Evolutionary conservation across 2,113 vertebrate genomes (phyloP).

Genomic region (Dinomys branickii): DNA sequence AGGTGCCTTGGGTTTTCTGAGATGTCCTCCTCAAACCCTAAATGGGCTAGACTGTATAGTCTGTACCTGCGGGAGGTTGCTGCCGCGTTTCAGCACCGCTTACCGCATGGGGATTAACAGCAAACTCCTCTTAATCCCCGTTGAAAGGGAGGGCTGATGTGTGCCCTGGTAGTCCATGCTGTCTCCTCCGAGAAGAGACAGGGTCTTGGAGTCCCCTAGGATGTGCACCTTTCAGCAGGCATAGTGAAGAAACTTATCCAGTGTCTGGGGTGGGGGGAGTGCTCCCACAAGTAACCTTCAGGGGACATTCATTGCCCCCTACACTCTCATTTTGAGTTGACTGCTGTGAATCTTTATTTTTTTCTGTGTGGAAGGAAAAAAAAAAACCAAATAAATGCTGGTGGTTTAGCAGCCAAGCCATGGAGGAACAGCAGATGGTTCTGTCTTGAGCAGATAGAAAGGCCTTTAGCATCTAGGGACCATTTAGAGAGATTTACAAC

Average conservation of each 20-base stretch:
- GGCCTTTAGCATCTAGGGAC: neutral
- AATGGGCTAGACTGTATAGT: neutral
- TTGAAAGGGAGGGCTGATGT: neutral
- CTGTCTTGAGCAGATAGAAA: neutral
- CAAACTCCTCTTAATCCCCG: neutral
- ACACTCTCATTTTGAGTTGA: neutral
- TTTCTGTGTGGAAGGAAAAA: neutral
- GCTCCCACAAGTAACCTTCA: neutral
- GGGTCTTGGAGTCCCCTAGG: neutral
- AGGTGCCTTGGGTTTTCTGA: neutral
- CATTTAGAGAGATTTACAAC: neutral
- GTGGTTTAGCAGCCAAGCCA: neutral
- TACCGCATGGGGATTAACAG: neutral
- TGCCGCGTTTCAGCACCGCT: neutral
- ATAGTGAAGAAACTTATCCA: constrained; percentile 4
- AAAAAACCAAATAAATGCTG: neutral
- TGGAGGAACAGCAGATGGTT: neutral
- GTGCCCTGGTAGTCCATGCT: neutral
- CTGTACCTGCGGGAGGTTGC: neutral
- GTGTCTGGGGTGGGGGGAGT: neutral
- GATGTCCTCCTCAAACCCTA: neutral
- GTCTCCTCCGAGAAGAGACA: neutral
- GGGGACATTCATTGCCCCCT: neutral
- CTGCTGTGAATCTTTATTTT: neutral
- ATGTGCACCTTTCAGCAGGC: neutral